phyloP scores from a whole-genome alignment of 2,797 vertebrate species.

The Myoxocephalus aenaeus region DNA sequence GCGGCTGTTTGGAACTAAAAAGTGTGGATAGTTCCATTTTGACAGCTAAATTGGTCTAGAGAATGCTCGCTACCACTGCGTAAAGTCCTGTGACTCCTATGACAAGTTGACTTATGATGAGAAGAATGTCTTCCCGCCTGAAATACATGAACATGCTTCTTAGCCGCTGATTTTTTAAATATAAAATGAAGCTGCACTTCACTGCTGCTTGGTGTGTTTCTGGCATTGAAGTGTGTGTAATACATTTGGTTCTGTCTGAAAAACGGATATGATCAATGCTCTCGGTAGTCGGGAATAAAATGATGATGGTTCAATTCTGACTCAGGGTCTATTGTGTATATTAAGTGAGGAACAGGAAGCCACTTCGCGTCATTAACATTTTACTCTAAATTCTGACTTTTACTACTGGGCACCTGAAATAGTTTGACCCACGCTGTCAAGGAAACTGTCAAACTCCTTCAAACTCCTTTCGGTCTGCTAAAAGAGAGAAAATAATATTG shows the following conservation, averaged over 20 bases:
- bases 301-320: neutral
- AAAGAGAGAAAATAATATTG: neutral
- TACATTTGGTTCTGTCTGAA: neutral
- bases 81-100: neutral
- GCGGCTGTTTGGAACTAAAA: neutral
- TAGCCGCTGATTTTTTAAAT: too few relatives aligned
- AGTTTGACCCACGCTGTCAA: conserved; percentile 1
- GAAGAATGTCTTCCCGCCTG: neutral
- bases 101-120: neutral
- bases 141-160: neutral
- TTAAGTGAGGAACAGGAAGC: conserved; percentile 13
- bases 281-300: neutral
- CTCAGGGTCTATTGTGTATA: neutral
- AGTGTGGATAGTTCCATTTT: neutral
- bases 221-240: neutral
- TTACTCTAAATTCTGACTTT: conserved; percentile 16
- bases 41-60: neutral
- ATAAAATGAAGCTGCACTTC: neutral
- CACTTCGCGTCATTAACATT: conserved; percentile 13
- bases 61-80: neutral
- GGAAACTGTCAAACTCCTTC: conserved; percentile 1
- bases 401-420: neutral
- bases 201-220: neutral
- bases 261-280: neutral
- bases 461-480: neutral